Conservation (phyloP, 1,140 invertebrate genomes). For the Dendroctonus valens region DNA sequence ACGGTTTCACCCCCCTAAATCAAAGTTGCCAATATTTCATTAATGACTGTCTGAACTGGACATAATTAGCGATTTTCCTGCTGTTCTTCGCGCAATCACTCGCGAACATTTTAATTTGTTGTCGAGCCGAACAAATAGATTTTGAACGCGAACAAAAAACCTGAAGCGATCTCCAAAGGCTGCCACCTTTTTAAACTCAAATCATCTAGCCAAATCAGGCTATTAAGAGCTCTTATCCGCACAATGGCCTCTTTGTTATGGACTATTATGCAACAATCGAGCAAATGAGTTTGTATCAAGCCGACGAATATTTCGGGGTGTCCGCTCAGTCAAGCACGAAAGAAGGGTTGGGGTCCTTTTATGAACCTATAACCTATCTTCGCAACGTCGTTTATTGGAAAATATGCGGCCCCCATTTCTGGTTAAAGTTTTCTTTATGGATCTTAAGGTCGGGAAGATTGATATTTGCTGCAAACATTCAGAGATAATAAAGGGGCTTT, state of each 20-base stretch:
- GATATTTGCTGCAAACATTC: too few species aligned
- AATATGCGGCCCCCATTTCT: slow-evolving; percentile 2
- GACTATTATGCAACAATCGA: slow-evolving; percentile 43
- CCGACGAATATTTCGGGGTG: slow-evolving; percentile 38
- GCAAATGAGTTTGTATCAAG: slow-evolving; percentile 43
- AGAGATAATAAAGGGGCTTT: too few species aligned
- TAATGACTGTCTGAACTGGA: too few species aligned
- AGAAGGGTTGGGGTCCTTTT: slow-evolving; percentile 29
- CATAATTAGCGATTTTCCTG: too few species aligned
- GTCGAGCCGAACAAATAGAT: slow-evolving; percentile 11
- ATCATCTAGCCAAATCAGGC: slow-evolving; percentile 39
- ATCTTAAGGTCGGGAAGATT: not conserved
- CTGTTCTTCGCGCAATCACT: too few species aligned
- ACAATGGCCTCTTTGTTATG: slow-evolving; percentile 40
- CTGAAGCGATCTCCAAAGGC: slow-evolving; percentile 36
- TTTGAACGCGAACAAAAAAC: slow-evolving; percentile 16
- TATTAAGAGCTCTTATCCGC: slow-evolving; percentile 35
- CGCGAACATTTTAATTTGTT: slow-evolving; percentile 3
- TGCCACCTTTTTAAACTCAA: slow-evolving; percentile 41
- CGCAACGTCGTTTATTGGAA: slow-evolving; percentile 15
- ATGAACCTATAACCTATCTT: slow-evolving; percentile 19
- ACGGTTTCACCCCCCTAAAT: not conserved
- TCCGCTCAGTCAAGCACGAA: slow-evolving; percentile 38
- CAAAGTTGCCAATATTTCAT: too few species aligned
- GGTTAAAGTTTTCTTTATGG: slow-evolving; percentile 8